A percentile compares a stretch with the other conserved stretches of the same genome.
phyloP scores from a whole-genome alignment of 1,140 invertebrate species.

The Globodera ellingtonae region DNA sequence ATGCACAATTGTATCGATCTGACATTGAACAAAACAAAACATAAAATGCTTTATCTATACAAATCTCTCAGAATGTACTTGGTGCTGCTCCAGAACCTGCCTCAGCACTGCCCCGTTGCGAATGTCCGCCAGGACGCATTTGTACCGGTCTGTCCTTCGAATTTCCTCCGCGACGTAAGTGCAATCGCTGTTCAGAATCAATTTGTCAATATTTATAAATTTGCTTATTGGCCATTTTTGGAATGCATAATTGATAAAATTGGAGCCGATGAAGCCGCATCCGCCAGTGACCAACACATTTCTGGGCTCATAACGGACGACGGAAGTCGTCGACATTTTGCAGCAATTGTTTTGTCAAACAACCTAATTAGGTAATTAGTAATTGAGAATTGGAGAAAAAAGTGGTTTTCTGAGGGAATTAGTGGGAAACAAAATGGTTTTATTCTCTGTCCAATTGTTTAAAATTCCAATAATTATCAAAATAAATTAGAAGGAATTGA shows the following conservation, averaged over 20 bases:
- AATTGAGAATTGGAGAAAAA: background rate
- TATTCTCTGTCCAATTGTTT: background rate
- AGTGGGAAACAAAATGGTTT: background rate
- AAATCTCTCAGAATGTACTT: conserved; percentile 32
- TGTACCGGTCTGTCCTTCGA: conserved; percentile 54
- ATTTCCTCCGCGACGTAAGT: conserved; percentile 57
- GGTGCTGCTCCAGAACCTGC: conserved; percentile 44
- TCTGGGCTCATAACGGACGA: conserved; percentile 40
- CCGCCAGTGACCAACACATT: conserved; percentile 64
- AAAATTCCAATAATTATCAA: too few relatives aligned
- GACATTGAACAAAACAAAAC: conserved; percentile 2
- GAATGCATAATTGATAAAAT: conserved; percentile 61
- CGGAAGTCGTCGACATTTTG: background rate
- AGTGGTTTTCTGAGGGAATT: background rate
- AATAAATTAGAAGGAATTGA: too few relatives aligned
- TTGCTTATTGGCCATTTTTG: conserved; percentile 47
- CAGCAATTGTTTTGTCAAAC: background rate
- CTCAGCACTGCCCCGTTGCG: conserved; percentile 49
- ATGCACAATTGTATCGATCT: conserved; percentile 64
- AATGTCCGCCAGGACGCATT: conserved; percentile 57
- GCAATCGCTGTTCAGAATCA: conserved; percentile 62
- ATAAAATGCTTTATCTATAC: background rate
- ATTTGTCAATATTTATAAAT: conserved; percentile 64
- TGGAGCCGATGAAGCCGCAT: conserved; percentile 64
- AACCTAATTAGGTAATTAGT: too few relatives aligned